A percentile compares a stretch with the other conserved stretches of the same genome.
These are phyloP conservation scores for Tryphoninae sp. DNA, from an alignment of 2,888 invertebrate genomes.

Conservation along the genomic window DNA sequence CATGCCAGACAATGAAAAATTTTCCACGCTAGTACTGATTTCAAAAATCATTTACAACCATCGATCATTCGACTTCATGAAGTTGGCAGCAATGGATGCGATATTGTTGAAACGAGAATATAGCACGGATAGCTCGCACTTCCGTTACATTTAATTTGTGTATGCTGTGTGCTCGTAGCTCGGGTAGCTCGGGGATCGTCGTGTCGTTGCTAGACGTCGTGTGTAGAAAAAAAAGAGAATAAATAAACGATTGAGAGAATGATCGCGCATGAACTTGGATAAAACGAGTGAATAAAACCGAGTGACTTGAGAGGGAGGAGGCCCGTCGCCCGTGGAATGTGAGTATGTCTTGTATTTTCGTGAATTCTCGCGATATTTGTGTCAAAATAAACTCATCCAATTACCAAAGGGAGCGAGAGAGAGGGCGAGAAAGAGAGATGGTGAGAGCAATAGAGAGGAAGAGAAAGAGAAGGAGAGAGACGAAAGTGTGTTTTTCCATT, in stretches of 20 bases:
- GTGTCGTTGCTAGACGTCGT: slow-evolving; percentile 58
- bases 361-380: slow-evolving; percentile 54
- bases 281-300: slow-evolving; percentile 34
- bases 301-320: slow-evolving; percentile 59
- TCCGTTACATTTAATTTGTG: slow-evolving; percentile 71
- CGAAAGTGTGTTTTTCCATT: slow-evolving; percentile 20
- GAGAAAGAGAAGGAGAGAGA: neutral
- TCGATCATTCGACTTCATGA: neutral
- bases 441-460: neutral
- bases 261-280: slow-evolving; percentile 63
- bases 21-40: neutral
- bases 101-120: slow-evolving; percentile 52
- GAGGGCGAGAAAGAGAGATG: neutral
- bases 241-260: slow-evolving; percentile 47
- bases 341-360: slow-evolving; percentile 60
- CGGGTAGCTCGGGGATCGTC: slow-evolving; percentile 55
- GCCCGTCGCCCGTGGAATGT: slow-evolving; percentile 70
- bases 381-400: slow-evolving; percentile 1
- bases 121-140: slow-evolving; percentile 63
- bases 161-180: slow-evolving; percentile 50
- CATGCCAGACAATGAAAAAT: neutral
- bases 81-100: slow-evolving; percentile 49
- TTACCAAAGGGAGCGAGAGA: slow-evolving; percentile 11
- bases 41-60: neutral
- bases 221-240: slow-evolving; percentile 3